A percentile compares a stretch with the other conserved stretches of the same genome.
Conservation (phyloP, 2,888 invertebrate genomes). For the Macaria liturata region DNA sequence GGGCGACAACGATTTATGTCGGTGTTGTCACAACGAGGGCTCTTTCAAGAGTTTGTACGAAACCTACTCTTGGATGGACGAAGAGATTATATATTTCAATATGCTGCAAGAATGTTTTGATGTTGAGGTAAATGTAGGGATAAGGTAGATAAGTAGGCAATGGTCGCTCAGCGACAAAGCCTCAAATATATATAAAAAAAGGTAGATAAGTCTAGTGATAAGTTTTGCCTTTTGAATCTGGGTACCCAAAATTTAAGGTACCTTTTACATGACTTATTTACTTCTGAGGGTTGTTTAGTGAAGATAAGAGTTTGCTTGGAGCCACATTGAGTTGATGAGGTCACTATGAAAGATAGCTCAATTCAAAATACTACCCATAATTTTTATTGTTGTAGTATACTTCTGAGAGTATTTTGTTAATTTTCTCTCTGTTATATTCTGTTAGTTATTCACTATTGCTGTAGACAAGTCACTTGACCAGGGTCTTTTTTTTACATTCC, state of each 20-base stretch:
- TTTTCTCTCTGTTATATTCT: no score
- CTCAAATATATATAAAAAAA: background rate
- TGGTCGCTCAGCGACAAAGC: background rate
- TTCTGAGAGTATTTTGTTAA: no score
- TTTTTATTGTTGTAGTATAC: no score
- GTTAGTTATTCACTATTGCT: no score
- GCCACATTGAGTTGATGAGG: no score
- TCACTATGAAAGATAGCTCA: no score
- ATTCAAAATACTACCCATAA: no score
- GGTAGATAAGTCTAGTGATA: background rate
- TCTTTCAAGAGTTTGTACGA: slow-evolving; percentile 18
- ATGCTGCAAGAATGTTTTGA: slow-evolving; percentile 43
- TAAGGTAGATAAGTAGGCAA: slow-evolving; percentile 1
- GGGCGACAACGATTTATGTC: slow-evolving; percentile 30
- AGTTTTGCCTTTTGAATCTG: background rate
- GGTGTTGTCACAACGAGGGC: slow-evolving; percentile 38
- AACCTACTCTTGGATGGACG: slow-evolving; percentile 31
- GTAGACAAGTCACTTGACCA: no score
- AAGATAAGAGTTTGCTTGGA: background rate
- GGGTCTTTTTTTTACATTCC: no score
- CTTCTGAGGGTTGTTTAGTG: background rate
- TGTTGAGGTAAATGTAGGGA: slow-evolving; percentile 36
- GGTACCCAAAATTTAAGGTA: background rate
- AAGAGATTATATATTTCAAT: slow-evolving; percentile 38
- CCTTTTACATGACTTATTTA: background rate